Percentiles rank a stretch among this genome's conserved stretches.
Conservation (phyloP, 1,140 invertebrate genomes). For the Ladona fulva region DNA sequence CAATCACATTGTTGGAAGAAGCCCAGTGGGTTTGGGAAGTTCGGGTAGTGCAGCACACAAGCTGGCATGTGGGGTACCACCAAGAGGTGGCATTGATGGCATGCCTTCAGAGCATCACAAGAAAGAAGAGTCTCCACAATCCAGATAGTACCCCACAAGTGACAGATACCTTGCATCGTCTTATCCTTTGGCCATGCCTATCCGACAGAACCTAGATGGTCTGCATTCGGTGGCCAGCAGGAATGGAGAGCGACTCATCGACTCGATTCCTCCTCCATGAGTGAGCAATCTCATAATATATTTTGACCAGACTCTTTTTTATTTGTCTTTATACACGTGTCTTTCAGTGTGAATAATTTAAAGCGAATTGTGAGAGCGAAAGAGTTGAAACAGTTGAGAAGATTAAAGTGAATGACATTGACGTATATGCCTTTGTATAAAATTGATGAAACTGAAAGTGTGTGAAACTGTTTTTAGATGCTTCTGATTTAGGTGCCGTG, state of each 20-base stretch:
- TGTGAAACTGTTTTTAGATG: not conserved
- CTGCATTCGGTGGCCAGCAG: not conserved
- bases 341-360: conserved; percentile 10
- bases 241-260: not conserved
- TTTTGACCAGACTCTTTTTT: conserved; percentile 2
- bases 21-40: not conserved
- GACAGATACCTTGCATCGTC: not conserved
- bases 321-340: conserved; percentile 10
- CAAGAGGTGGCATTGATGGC: not conserved
- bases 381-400: too few species aligned
- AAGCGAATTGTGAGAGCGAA: not conserved
- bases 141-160: not conserved
- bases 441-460: not conserved
- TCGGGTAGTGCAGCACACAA: not conserved
- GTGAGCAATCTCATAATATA: conserved; percentile 10
- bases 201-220: not conserved
- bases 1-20: not conserved
- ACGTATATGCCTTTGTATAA: not conserved
- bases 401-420: not conserved
- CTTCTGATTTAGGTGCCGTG: not conserved
- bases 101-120: not conserved
- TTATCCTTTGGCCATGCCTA: not conserved
- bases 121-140: not conserved
- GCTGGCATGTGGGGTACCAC: not conserved
- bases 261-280: not conserved